Conservation (phyloP, 2,797 vertebrate genomes). For the Cynopterus sphinx region DNA sequence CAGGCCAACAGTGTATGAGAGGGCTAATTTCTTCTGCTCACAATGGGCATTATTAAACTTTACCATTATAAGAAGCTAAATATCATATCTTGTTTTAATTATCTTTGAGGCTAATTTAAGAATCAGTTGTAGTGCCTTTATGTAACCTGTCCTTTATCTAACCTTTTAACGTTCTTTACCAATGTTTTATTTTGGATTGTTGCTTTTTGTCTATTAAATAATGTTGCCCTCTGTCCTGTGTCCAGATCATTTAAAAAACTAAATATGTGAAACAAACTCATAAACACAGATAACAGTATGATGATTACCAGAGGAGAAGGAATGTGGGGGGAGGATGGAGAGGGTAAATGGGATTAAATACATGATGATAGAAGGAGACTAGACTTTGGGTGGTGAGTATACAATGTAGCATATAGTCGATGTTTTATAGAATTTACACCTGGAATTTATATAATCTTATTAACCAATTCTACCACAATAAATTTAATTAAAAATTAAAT, state of each 20-base stretch:
- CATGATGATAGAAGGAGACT: too few species aligned
- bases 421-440: not conserved
- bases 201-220: slow-evolving; percentile 1
- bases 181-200: not conserved
- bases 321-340: not conserved
- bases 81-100: not conserved
- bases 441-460: not conserved
- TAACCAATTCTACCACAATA: not conserved
- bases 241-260: not conserved
- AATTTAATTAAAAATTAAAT: not conserved
- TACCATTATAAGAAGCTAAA: not conserved
- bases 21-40: not conserved
- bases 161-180: not conserved
- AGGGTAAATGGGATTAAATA: not conserved
- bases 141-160: not conserved
- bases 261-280: not conserved
- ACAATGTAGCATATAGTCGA: not conserved
- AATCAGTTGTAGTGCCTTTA: not conserved
- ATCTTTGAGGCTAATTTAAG: not conserved
- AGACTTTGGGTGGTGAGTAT: not conserved
- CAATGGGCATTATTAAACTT: not conserved
- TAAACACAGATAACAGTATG: not conserved
- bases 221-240: not conserved
- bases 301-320: not conserved
- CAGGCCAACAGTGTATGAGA: not conserved